A percentile compares a stretch with the other conserved stretches of the same genome.
These are phyloP conservation scores for Hystrix cristata DNA, from an alignment of 2,113 vertebrate species.

Conservation along the genomic window DNA sequence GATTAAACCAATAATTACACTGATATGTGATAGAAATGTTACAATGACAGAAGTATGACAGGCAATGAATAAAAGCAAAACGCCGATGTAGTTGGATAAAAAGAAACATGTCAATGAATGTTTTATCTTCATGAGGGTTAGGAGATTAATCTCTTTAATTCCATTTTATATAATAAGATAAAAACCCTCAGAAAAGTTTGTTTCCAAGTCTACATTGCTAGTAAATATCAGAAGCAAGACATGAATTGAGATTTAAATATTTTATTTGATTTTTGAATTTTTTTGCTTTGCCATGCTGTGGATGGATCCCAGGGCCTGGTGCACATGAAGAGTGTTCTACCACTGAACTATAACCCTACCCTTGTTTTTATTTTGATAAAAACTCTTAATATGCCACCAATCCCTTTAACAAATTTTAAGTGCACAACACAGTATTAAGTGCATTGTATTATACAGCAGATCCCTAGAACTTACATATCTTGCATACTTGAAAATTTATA, in stretches of 20 bases:
- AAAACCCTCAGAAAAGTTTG: not conserved
- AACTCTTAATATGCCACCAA: not conserved
- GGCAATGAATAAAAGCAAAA: not conserved
- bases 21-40: not conserved
- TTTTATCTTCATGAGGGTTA: not conserved
- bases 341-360: not conserved
- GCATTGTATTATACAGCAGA: not conserved
- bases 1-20: slow-evolving; percentile 14
- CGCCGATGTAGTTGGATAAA: not conserved
- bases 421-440: not conserved
- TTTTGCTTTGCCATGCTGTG: not conserved
- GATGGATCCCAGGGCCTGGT: not conserved
- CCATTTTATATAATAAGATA: slow-evolving; percentile 1
- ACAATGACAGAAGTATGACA: not conserved
- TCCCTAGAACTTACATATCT: not conserved
- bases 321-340: not conserved
- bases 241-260: not conserved
- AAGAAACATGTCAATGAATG: not conserved
- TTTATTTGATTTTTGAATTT: not conserved
- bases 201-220: not conserved
- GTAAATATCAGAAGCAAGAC: not conserved
- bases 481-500: not conserved
- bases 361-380: not conserved
- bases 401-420: not conserved
- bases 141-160: not conserved